phyloP scores from a whole-genome alignment of 2,797 vertebrate species.

The Anomalospiza imberbis region DNA sequence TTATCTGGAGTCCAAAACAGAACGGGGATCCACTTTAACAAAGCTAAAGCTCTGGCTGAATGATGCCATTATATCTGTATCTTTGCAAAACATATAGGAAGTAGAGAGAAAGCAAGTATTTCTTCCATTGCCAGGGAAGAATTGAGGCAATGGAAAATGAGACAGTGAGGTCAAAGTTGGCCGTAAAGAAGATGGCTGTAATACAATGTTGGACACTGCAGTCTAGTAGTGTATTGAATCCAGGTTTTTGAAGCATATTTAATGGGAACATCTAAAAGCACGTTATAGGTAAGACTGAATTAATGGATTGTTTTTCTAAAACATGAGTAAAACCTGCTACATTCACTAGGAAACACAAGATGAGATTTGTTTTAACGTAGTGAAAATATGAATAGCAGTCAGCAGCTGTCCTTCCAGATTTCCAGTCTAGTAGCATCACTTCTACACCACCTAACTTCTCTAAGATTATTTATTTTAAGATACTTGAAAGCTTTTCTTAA shows the following conservation, averaged over 20 bases:
- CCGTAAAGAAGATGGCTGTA: neutral
- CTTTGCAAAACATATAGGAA: neutral
- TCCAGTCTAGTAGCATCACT: neutral
- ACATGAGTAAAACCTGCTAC: neutral
- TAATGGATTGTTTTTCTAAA: neutral
- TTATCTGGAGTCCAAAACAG: neutral
- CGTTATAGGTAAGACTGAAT: neutral
- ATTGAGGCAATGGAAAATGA: neutral
- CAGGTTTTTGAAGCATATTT: neutral
- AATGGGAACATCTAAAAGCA: neutral
- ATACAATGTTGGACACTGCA: neutral
- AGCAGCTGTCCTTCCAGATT: neutral
- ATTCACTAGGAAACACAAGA: neutral
- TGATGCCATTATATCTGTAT: neutral
- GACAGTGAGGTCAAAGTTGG: neutral
- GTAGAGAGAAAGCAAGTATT: neutral
- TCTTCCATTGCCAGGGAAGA: neutral
- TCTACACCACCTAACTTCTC: neutral
- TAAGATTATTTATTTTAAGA: neutral
- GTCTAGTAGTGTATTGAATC: neutral
- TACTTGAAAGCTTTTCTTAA: neutral
- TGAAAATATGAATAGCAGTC: neutral
- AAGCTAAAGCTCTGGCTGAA: neutral
- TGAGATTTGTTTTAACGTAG: neutral
- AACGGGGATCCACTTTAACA: neutral